A percentile compares a stretch with the other conserved stretches of the same genome.
Evolutionary conservation across 2,888 invertebrate genomes (phyloP).

Genomic region (Halictus ligatus): DNA sequence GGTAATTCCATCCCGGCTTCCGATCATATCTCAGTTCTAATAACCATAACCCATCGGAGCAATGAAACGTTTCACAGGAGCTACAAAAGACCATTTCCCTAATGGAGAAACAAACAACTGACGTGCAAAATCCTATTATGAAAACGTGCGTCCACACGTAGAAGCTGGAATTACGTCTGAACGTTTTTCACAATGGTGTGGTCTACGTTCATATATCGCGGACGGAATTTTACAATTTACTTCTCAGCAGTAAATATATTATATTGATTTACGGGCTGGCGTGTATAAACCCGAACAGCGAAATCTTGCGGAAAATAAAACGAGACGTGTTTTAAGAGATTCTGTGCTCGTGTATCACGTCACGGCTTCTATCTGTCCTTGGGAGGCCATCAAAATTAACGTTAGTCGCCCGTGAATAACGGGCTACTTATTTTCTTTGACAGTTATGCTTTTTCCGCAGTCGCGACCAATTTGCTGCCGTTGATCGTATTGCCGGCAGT

Average conservation of each 20-base stretch:
- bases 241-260: background rate
- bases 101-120: background rate
- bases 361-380: slow-evolving; percentile 33
- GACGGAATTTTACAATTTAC: background rate
- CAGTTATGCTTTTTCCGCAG: slow-evolving; percentile 31
- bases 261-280: background rate
- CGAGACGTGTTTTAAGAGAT: background rate
- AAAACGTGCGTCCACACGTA: background rate
- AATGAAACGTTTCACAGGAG: background rate
- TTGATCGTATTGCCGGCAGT: background rate
- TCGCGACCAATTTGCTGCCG: slow-evolving; percentile 38
- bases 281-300: slow-evolving; percentile 1
- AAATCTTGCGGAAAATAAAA: background rate
- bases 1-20: background rate
- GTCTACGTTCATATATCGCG: background rate
- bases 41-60: background rate
- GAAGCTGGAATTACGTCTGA: background rate
- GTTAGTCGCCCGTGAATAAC: slow-evolving; percentile 13
- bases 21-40: slow-evolving; percentile 10
- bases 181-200: background rate
- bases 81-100: background rate
- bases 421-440: slow-evolving; percentile 26
- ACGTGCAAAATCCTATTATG: background rate
- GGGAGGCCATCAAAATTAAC: slow-evolving; percentile 43
- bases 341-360: background rate